Evolutionary conservation across 2,797 vertebrate genomes (phyloP), one percentile per base, ranked within the genome.

Genomic region (Epinephelus coioides): DNA sequence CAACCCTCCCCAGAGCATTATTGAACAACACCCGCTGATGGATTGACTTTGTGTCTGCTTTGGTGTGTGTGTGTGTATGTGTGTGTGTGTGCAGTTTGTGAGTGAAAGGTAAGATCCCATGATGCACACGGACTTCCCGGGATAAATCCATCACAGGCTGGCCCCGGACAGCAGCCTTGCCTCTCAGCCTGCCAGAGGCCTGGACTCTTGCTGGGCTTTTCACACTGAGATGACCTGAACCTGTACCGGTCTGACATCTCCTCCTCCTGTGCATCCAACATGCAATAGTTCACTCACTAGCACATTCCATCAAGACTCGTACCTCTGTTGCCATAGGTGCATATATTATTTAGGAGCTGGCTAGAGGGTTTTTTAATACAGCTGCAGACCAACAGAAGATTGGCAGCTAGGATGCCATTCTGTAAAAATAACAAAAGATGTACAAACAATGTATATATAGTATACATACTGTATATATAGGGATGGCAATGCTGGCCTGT

Each of bases 41-140:
- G 85, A 91, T 92, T 79, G 93, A 90, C 86, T 92, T 87, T 83
- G 65, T 78, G 82, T 86, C 56, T 1, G 12, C 21, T 44, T 27
- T 8, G 43, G 44, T 43, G 50, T 40, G 47, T 21, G 23, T 34
- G 34, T 34, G 14, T 21, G 21, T 21, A 1, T 23, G 44, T 43
- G 50, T 40, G 47, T 21, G 23, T 34, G 34, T 8, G 34, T 34
- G 14, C 25, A 46, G 62, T 69, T 67, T 62, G 40, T 66, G 71
- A 76, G 78, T 56, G 72, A 75, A 71, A 69, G 70, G 79, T 67
- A 67, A 61, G 60, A 83, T 89, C 75, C 69, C 34, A 25, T 19
- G 64, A 78, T 73, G 62, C 40, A 19, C 57, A 34, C 13, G 0
- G 73, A 49, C 68, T 66, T 85, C 72, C 59, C 1, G 10, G 27